Percentiles rank a stretch among this genome's conserved stretches.
Evolutionary conservation across 2,113 vertebrate species (phyloP).

Genomic region (Pagrus major): DNA sequence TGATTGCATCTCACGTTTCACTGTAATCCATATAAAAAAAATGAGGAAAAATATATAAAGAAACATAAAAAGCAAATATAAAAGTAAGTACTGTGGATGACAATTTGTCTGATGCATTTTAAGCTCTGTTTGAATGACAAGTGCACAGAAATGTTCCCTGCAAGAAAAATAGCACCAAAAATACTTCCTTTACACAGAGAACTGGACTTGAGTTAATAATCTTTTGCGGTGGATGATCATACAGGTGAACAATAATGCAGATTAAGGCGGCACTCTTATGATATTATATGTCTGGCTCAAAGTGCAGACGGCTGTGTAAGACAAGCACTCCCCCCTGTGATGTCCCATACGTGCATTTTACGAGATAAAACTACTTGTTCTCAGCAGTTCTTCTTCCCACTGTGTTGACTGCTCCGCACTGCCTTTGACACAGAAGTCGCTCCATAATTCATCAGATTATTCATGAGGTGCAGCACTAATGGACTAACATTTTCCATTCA

Average conservation of each 20-base stretch:
- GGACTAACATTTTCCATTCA: neutral
- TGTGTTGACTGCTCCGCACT: no score
- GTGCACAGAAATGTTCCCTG: neutral
- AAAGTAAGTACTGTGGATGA: neutral
- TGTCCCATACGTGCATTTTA: neutral
- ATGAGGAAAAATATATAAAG: neutral
- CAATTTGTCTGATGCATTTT: neutral
- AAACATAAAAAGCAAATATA: neutral
- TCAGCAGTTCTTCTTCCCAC: neutral
- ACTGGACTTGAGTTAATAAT: neutral
- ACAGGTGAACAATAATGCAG: neutral
- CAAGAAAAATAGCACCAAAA: neutral
- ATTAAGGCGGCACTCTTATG: neutral
- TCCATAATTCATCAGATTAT: neutral
- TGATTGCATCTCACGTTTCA: no score
- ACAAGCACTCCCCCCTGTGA: neutral
- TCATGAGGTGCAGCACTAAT: neutral
- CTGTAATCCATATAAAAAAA: no score
- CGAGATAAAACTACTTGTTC: neutral
- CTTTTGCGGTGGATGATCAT: neutral
- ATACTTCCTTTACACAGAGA: neutral
- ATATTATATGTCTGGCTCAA: constrained; percentile 29
- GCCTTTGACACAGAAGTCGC: neutral
- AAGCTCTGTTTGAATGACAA: neutral
- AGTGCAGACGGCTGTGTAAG: constrained; percentile 25